phyloP scores from a whole-genome alignment of 2,888 invertebrate genomes.

The Pristionchus arcanus region DNA sequence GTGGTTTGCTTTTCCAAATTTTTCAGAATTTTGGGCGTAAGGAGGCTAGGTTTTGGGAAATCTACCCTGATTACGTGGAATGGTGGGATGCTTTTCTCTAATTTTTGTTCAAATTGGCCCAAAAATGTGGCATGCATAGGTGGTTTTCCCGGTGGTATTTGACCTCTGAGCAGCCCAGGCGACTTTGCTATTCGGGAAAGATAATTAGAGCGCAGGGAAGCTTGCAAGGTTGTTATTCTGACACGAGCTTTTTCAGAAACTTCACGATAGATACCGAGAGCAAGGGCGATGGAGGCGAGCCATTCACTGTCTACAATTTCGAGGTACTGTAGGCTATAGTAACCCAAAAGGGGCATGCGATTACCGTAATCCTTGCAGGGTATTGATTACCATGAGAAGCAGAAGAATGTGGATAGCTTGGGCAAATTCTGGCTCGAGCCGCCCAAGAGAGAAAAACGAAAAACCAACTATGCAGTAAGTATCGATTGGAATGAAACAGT shows the following conservation, averaged over 20 bases:
- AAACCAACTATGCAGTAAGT: conserved; percentile 96
- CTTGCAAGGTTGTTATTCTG: not conserved
- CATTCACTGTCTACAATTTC: conserved; percentile 64
- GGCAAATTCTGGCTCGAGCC: conserved; percentile 98
- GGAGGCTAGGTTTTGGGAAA: too few species aligned
- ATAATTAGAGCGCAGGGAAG: not conserved
- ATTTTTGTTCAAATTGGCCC: too few species aligned
- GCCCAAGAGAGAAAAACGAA: conserved; percentile 94
- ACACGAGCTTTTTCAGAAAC: not conserved
- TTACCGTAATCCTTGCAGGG: conserved; percentile 88
- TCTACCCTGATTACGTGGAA: too few species aligned
- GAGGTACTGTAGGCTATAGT: conserved; percentile 84
- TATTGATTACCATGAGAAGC: conserved; percentile 88
- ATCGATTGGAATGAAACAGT: too few species aligned
- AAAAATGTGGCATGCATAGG: too few species aligned
- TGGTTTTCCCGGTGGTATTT: too few species aligned
- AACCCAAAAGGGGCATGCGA: not conserved
- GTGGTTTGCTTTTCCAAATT: too few species aligned
- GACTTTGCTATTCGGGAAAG: not conserved
- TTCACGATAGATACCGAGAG: conserved; percentile 91
- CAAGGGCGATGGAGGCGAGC: conserved; percentile 46
- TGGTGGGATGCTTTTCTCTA: too few species aligned
- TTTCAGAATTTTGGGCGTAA: too few species aligned
- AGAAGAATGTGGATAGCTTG: conserved; percentile 80
- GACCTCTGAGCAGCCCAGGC: too few species aligned